Evolutionary conservation across 2,888 invertebrate genomes (phyloP).

Genomic region (Thecocarcelia acutangulata): DNA sequence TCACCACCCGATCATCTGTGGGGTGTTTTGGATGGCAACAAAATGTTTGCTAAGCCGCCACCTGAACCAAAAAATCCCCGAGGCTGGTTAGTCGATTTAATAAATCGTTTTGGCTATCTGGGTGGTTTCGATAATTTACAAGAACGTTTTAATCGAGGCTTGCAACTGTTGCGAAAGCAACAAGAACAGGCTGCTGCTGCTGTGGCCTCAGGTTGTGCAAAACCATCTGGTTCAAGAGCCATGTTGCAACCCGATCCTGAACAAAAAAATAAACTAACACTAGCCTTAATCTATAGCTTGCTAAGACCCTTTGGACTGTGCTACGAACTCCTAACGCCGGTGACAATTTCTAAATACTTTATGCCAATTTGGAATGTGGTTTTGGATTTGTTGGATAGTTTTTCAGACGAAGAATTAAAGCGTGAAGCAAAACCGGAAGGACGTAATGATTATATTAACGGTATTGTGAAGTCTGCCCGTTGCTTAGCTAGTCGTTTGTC

Average conservation of each 20-base stretch:
- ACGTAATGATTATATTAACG: slow-evolving; percentile 97
- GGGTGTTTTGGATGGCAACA: slow-evolving; percentile 87
- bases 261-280: slow-evolving; percentile 83
- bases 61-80: slow-evolving; percentile 92
- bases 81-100: slow-evolving; percentile 97
- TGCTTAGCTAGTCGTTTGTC: slow-evolving; percentile 92
- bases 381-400: slow-evolving; percentile 92
- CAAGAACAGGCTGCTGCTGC: slow-evolving; percentile 77
- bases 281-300: slow-evolving; percentile 90
- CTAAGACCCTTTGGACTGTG: slow-evolving; percentile 95
- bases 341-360: slow-evolving; percentile 95
- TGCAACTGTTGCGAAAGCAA: slow-evolving; percentile 83
- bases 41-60: slow-evolving; percentile 84
- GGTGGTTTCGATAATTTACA: slow-evolving; percentile 94
- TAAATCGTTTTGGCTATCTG: slow-evolving; percentile 95
- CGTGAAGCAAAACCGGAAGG: slow-evolving; percentile 96
- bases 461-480: slow-evolving; percentile 95
- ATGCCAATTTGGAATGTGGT: slow-evolving; percentile 96
- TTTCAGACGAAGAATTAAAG: slow-evolving; percentile 97
- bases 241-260: slow-evolving; percentile 71
- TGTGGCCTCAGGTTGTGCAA: slow-evolving; percentile 56
- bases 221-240: slow-evolving; percentile 61
- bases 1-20: slow-evolving; percentile 78
- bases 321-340: slow-evolving; percentile 93
- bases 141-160: slow-evolving; percentile 90